phyloP scores from a whole-genome alignment of 2,888 invertebrate species.

The Cosmorhoe ocellata region DNA sequence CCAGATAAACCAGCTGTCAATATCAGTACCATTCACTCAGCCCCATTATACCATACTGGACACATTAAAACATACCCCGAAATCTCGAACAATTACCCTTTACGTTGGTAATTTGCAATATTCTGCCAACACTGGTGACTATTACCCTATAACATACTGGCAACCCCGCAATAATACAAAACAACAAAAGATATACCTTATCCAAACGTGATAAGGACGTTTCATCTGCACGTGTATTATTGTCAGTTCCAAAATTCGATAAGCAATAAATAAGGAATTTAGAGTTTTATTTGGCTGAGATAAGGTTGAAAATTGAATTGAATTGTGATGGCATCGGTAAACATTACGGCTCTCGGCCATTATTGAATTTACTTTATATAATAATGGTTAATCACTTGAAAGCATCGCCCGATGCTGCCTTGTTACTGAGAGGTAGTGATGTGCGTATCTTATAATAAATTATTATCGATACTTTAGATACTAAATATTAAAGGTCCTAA shows the following conservation, averaged over 20 bases:
- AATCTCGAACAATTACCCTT: constrained; percentile 71
- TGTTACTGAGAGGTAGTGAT: constrained; percentile 65
- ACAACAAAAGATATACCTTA: constrained; percentile 25
- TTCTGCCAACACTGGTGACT: constrained; percentile 65
- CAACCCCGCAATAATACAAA: constrained; percentile 23
- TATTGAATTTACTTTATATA: constrained; percentile 83
- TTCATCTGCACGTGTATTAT: constrained; percentile 13
- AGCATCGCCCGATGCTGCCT: constrained; percentile 76
- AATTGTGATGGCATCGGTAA: constrained; percentile 56
- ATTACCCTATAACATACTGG: constrained; percentile 50
- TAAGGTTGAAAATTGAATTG: constrained; percentile 43
- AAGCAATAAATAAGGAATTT: constrained; percentile 37
- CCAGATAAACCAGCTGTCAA: constrained; percentile 28
- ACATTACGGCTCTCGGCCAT: constrained; percentile 74
- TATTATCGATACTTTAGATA: constrained; percentile 31
- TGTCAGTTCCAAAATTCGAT: constrained; percentile 36
- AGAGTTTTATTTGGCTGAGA: constrained; percentile 31
- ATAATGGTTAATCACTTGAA: constrained; percentile 80
- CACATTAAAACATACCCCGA: constrained; percentile 60
- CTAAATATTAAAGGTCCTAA: no score
- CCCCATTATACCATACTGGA: constrained; percentile 59
- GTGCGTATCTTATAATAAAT: constrained; percentile 16
- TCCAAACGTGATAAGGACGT: constrained; percentile 28
- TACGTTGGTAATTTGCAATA: constrained; percentile 72
- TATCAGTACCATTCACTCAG: constrained; percentile 23